These are phyloP conservation scores for Apistogramma diplotaenia DNA, from an alignment of 2,113 vertebrate genomes.

Conservation along the genomic window DNA sequence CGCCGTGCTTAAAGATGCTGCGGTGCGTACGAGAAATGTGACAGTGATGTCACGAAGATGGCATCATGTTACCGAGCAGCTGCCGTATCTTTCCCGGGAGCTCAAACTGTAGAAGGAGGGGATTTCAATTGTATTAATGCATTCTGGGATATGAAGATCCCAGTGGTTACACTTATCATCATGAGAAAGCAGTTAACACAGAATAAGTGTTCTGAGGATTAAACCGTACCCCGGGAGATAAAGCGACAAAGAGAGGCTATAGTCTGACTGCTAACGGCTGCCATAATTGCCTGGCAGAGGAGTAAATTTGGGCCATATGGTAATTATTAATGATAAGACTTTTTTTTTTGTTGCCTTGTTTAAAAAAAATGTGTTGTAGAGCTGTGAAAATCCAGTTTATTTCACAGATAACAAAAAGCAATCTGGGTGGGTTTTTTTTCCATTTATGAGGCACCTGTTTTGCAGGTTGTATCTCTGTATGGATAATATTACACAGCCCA, in stretches of 20 bases:
- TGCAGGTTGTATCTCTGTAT: not conserved
- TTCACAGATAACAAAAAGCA: not conserved
- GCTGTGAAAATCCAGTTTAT: not conserved
- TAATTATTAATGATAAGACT: not conserved
- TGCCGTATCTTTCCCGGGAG: conserved; percentile 4
- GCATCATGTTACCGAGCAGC: conserved; percentile 1
- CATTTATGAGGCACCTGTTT: not conserved
- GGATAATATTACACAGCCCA: not conserved
- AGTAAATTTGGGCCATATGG: not conserved
- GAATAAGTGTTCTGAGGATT: conserved; percentile 24
- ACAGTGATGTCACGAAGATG: conserved; percentile 10
- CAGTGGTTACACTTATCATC: conserved; percentile 36
- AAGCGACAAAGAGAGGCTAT: conserved; percentile 19
- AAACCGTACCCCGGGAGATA: conserved; percentile 23
- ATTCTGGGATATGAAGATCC: conserved; percentile 18
- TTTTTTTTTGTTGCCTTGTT: not conserved
- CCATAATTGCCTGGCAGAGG: not conserved
- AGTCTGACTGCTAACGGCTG: conserved; percentile 27
- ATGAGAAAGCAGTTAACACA: conserved; percentile 55
- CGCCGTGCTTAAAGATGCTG: not conserved
- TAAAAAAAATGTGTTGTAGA: not conserved
- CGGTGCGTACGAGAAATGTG: not conserved
- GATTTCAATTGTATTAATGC: conserved; percentile 50
- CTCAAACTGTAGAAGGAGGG: conserved; percentile 10
- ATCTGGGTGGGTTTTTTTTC: not conserved